Evolutionary conservation across 2,888 invertebrate species (phyloP), one percentile per base, ranked within the genome.

Genomic region (Dione vanillae): DNA sequence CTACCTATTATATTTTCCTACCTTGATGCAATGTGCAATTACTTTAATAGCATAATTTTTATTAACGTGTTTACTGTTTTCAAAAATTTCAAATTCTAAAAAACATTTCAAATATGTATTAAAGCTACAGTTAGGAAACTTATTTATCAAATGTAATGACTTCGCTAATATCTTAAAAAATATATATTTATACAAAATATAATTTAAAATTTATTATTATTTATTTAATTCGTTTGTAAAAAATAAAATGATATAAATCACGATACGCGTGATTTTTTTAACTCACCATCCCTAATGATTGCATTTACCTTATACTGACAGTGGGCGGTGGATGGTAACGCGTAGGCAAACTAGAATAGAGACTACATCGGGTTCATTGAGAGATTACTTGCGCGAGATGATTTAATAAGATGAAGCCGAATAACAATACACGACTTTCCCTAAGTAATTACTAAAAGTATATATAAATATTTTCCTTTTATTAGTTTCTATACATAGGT

Each of bases 331-430:
- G 76, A 78, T 76, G 74, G 70, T 73, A 73, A 71, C 75, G 87
- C 86, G 89, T 89, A 84, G 89, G 90, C 83, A 79, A 85, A 85
- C 86, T 82, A 82, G 86, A 82, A 79, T 80, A 67, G 75, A 74
- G 71, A 74, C 77, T 75, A 80, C 82, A 76, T 69, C 72, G 49
- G 73, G 70, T 73, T 74, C 70, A 75, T 75, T 72, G 66, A 67
- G 70, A 75, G 70, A 75, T 72, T 72, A 58, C 67, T 58, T 67
- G 67, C 66, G 49, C 58, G 67, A 75, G 72, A 77, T 73, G 37
- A 37, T 56, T 56, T 56, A 54, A 54, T 54, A 37, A 56, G 56
- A 54, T 54, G 16, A 37, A 12, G 12, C 5, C n/a, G 37, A 56
- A 37, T 0, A 16, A 27, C 16, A 7, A 56, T 16, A 16, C 1